These are phyloP conservation scores for Nomada lathburiana DNA, from an alignment of 2,888 invertebrate species.

Conservation along the genomic window DNA sequence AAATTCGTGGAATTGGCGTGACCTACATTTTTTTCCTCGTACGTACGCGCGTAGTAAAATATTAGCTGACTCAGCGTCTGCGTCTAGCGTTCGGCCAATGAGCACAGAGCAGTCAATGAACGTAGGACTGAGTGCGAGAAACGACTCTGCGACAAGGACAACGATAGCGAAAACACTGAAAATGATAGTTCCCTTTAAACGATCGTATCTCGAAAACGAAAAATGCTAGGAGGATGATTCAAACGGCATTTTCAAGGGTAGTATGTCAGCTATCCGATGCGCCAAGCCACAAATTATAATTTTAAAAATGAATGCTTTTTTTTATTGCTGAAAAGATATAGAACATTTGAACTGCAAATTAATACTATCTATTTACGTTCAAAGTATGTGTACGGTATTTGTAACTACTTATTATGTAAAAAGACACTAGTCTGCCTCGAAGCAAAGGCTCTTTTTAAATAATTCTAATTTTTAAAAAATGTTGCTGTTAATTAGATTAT, in stretches of 20 bases:
- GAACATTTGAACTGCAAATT: too few species aligned
- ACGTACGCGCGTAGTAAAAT: conserved; percentile 12
- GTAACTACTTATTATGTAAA: too few species aligned
- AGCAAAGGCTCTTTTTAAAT: too few species aligned
- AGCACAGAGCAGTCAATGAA: too few species aligned
- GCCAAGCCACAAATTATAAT: not conserved
- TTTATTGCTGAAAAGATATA: not conserved
- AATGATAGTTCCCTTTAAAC: not conserved
- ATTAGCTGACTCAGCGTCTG: too few species aligned
- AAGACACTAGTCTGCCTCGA: too few species aligned
- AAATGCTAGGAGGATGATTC: not conserved
- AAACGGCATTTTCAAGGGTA: not conserved
- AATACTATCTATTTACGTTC: too few species aligned
- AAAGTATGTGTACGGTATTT: too few species aligned
- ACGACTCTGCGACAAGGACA: not conserved
- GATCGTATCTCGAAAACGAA: not conserved
- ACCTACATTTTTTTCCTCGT: not conserved
- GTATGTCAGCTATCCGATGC: not conserved
- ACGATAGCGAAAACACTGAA: not conserved
- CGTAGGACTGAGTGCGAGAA: not conserved
- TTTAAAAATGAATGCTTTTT: fast-evolving
- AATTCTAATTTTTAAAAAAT: too few species aligned
- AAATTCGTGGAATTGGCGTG: not conserved
- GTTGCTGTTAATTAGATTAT: too few species aligned
- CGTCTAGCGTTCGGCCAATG: too few species aligned